Base-by-base conservation (phyloP, 2,113 vertebrate genomes). In the Sander lucioperca region DNA sequence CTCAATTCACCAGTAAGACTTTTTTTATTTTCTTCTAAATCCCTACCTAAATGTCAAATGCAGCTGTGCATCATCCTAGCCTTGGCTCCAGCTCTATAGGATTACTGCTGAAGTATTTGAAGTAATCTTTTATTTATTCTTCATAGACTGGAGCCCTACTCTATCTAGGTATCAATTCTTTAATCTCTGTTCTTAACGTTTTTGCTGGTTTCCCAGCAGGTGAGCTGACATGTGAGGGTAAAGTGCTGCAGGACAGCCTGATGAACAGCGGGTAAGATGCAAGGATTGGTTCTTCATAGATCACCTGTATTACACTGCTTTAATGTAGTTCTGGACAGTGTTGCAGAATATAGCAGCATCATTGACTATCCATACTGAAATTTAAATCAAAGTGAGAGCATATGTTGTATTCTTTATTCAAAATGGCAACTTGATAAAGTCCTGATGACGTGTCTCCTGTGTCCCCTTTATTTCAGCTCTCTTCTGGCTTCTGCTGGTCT, bases 211-310 rank as follows among this genome's bases (percentile, higher is more conserved):
- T 79, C 84, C 30, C 83, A 91, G 88, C 93, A 95, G 97, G 95
- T 92, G 98, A 99, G 86, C 90, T 97, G 69, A 92, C 95, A 58
- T 93, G 94, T 62, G 98, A 99, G 79, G 96, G 95, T 77, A 98
- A 97, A 82, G 93, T 96, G 10, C 91, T 97, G 27, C 96, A 96
- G 27, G 97, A 99, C 91, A 99, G 97, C 82, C 94, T 99, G 87
- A 96, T 98, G 96, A 97, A 96, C 90, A 99, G 98, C 0, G 96
- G 97, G 98, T 99, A 93, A 96, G 97, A 33, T 62, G 8, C 56
- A 56, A 39, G 0, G 3, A 67, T 23, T 5, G 11, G 1, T 53
- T 19, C 51, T 25, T 75, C 45, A 47, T 45, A 27, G 19, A 64
- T 50, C 12, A 27, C 18, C 27, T 74, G 27, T 75, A 16, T 74